Evolutionary conservation across 2,113 vertebrate genomes (phyloP).

Genomic region (Eudyptes chrysolophus): DNA sequence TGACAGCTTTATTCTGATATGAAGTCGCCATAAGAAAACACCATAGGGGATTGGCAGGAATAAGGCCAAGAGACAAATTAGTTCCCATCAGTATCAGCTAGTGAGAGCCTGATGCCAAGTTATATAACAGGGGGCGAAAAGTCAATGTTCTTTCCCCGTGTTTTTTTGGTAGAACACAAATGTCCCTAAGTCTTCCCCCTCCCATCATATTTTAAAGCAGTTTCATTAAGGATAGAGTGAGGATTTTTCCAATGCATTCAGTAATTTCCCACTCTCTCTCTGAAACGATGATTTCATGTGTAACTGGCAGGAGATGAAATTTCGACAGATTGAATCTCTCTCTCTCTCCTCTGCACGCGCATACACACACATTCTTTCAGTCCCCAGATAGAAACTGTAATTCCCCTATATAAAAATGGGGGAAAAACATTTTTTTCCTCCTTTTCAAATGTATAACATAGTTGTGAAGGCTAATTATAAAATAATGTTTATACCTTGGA

Average conservation of each 20-base stretch:
- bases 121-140: constrained; percentile 1
- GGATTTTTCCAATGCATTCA: constrained; percentile 54
- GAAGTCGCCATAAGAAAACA: constrained; percentile 1
- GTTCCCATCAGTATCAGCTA: constrained; percentile 41
- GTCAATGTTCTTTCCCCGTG: not conserved
- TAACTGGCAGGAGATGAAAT: constrained; percentile 73
- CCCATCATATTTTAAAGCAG: constrained; percentile 37
- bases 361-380: constrained; percentile 55
- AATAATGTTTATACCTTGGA: constrained; percentile 82
- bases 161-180: not conserved
- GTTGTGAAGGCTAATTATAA: constrained; percentile 84
- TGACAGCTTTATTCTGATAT: constrained; percentile 49
- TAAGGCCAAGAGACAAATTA: constrained; percentile 54
- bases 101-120: not conserved
- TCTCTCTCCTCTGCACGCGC: constrained; percentile 23
- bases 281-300: constrained; percentile 62
- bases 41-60: constrained; percentile 51
- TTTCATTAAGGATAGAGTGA: constrained; percentile 69
- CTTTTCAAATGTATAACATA: constrained; percentile 78
- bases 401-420: constrained; percentile 72
- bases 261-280: constrained; percentile 50
- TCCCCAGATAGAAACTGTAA: constrained; percentile 76
- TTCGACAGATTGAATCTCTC: constrained; percentile 68
- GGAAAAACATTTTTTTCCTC: constrained; percentile 69
- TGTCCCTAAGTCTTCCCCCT: constrained; percentile 26